Evolutionary conservation across 2,113 vertebrate species (phyloP).

Genomic region (Okapia johnstoni): DNA sequence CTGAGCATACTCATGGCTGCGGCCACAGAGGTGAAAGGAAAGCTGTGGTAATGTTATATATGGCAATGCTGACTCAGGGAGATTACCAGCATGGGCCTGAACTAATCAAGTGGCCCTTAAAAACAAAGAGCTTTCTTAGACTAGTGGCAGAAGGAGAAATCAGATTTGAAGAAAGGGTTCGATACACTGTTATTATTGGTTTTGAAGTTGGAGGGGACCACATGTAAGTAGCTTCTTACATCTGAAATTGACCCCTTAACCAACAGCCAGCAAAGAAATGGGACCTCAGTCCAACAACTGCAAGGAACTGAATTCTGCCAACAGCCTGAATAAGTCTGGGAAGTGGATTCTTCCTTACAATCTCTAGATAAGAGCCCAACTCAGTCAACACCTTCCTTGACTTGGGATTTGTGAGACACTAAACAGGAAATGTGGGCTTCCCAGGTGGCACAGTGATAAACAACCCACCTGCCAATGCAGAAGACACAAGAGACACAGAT

Average conservation of each 20-base stretch:
- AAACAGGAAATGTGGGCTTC: not conserved
- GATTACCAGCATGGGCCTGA: not conserved
- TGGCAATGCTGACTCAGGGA: not conserved
- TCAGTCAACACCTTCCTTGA: not conserved
- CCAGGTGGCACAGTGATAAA: not conserved
- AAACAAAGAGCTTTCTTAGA: not conserved
- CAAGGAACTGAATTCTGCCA: slow-evolving; percentile 13
- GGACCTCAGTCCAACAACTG: not conserved
- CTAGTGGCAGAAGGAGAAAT: not conserved
- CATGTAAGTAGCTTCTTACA: not conserved
- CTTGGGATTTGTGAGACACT: not conserved
- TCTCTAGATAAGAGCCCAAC: not conserved
- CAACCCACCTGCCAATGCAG: not conserved
- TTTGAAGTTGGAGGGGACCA: not conserved
- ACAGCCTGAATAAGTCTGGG: not conserved
- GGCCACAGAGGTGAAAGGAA: not conserved
- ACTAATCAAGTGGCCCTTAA: not conserved
- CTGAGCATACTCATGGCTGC: not conserved
- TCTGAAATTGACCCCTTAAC: not conserved
- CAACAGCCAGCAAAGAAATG: not conserved
- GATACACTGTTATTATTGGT: not conserved
- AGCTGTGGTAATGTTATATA: not conserved
- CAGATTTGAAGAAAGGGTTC: not conserved
- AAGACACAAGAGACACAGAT: not conserved
- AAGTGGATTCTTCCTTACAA: not conserved